These are phyloP conservation scores for Pollicipes pollicipes DNA, from an alignment of 1,140 invertebrate genomes.

Conservation along the genomic window DNA sequence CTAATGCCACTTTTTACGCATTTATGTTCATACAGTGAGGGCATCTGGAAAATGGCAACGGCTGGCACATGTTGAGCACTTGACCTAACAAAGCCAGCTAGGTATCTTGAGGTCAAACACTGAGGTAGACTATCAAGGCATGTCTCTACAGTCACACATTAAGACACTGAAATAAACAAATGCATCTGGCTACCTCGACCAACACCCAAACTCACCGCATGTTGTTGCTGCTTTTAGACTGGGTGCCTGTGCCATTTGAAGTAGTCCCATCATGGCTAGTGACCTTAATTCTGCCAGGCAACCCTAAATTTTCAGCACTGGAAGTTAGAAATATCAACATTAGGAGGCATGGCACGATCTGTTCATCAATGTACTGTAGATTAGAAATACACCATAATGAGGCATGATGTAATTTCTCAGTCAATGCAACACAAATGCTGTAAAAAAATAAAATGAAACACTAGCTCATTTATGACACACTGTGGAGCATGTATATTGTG, in stretches of 20 bases:
- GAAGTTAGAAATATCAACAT: not conserved
- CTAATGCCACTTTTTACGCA: too few relatives aligned
- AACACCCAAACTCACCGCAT: not conserved
- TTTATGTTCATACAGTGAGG: too few relatives aligned
- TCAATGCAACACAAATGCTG: not conserved
- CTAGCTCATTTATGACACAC: not conserved
- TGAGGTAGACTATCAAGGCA: too few relatives aligned
- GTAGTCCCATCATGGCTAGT: not conserved
- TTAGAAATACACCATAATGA: not conserved
- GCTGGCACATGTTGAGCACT: too few relatives aligned
- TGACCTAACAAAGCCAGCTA: too few relatives aligned
- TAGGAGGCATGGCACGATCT: too few relatives aligned
- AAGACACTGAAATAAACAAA: not conserved
- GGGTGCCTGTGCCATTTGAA: not conserved
- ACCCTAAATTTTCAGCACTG: not conserved
- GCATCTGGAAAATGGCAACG: too few relatives aligned
- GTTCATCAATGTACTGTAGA: not conserved
- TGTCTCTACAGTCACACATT: too few relatives aligned
- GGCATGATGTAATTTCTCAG: too few relatives aligned
- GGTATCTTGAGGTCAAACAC: too few relatives aligned
- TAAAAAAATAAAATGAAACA: not conserved
- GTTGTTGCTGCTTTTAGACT: not conserved
- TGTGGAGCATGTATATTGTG: too few relatives aligned
- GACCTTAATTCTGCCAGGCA: not conserved
- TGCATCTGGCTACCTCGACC: too few relatives aligned